These are phyloP conservation scores for Sturnus vulgaris DNA, from an alignment of 2,113 vertebrate genomes.

Conservation along the genomic window DNA sequence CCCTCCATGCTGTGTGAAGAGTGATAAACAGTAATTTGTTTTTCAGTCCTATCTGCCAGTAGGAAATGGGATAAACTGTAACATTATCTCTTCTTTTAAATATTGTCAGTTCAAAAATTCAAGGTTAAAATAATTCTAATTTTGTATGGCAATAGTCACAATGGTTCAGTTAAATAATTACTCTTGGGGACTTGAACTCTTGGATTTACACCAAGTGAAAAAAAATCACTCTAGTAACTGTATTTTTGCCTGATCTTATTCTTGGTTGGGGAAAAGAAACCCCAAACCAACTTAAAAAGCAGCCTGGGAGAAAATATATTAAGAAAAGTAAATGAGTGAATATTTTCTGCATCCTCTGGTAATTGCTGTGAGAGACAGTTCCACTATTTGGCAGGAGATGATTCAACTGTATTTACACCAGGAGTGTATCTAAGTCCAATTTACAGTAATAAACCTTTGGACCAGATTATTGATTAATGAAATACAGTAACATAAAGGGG, in stretches of 20 bases:
- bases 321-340: neutral
- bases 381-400: neutral
- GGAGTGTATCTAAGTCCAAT: neutral
- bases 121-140: constrained; percentile 56
- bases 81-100: neutral
- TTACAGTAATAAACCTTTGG: constrained; percentile 3
- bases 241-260: neutral
- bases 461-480: constrained; percentile 20
- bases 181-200: neutral
- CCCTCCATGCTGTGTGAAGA: constrained; percentile 9
- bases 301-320: neutral
- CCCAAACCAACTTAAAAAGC: neutral
- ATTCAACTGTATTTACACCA: neutral
- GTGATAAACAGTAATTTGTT: constrained; percentile 44
- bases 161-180: constrained; percentile 42
- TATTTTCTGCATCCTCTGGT: neutral
- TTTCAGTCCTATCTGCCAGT: neutral
- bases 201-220: neutral
- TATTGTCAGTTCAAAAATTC: constrained; percentile 25
- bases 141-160: constrained; percentile 24
- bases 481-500: neutral
- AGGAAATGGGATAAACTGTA: constrained; percentile 25
- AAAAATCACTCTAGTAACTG: neutral
- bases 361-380: neutral
- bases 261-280: neutral